phyloP scores from a whole-genome alignment of 2,888 invertebrate genomes.

The Phalera bucephala region DNA sequence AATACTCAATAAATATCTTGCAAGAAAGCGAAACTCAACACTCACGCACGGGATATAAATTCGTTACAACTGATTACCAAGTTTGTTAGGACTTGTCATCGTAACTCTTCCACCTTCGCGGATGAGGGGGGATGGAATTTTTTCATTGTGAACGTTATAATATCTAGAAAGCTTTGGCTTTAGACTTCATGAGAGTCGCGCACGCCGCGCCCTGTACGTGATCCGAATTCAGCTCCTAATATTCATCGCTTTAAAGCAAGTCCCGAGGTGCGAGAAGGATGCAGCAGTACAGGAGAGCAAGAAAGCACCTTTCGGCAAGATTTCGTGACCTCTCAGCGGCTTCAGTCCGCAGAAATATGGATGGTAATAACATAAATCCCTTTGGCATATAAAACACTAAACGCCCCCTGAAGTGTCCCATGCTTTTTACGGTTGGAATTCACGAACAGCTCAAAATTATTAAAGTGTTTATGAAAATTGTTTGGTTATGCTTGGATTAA shows the following conservation, averaged over 20 bases:
- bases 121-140: constrained; percentile 50
- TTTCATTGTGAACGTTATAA: constrained; percentile 75
- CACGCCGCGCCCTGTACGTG: constrained; percentile 73
- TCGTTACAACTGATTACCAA: constrained; percentile 80
- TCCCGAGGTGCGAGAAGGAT: constrained; percentile 57
- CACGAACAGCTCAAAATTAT: constrained; percentile 48
- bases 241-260: constrained; percentile 78
- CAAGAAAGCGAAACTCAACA: constrained; percentile 34
- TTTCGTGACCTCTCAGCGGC: constrained; percentile 82
- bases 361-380: constrained; percentile 83
- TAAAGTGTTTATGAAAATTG: constrained; percentile 60
- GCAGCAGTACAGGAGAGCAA: constrained; percentile 45
- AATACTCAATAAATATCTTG: constrained; percentile 29
- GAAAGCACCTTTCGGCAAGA: constrained; percentile 63
- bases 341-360: constrained; percentile 81
- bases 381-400: constrained; percentile 84
- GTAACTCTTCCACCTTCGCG: constrained; percentile 73
- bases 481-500: constrained; percentile 39
- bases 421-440: constrained; percentile 63
- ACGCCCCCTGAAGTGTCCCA: constrained; percentile 75
- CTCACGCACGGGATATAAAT: constrained; percentile 76
- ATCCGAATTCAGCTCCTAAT: constrained; percentile 73
- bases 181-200: constrained; percentile 76
- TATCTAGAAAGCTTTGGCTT: constrained; percentile 64
- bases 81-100: constrained; percentile 74